Conservation (phyloP, 2,888 invertebrate species). For the Tuta absoluta region DNA sequence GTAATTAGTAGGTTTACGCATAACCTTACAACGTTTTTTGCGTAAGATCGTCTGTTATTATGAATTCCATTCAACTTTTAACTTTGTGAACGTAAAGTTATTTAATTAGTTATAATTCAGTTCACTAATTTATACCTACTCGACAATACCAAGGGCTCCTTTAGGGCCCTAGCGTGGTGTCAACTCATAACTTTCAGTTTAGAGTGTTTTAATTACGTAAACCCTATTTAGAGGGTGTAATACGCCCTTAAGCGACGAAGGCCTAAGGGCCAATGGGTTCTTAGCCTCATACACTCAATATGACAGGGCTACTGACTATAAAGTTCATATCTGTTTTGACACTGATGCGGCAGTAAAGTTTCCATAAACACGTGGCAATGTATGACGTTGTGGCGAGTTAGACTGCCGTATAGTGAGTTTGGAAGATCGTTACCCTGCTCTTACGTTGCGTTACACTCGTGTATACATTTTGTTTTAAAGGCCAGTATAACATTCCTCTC, state of each 20-base stretch:
- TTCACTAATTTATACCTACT: slow-evolving; percentile 15
- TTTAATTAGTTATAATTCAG: not conserved
- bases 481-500: slow-evolving; percentile 56
- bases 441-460: slow-evolving; percentile 50
- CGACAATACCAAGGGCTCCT: slow-evolving; percentile 46
- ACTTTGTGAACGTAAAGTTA: not conserved
- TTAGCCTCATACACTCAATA: not conserved
- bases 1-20: no score
- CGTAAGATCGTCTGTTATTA: not conserved
- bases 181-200: slow-evolving; percentile 71
- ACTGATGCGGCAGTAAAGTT: not conserved
- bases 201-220: slow-evolving; percentile 77
- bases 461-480: slow-evolving; percentile 48
- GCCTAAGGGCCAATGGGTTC: slow-evolving; percentile 34
- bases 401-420: not conserved
- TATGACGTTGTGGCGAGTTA: not conserved
- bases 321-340: not conserved
- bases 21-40: no score
- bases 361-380: not conserved
- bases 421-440: slow-evolving; percentile 41
- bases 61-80: not conserved
- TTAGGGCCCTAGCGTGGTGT: slow-evolving; percentile 48
- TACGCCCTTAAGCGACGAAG: slow-evolving; percentile 67
- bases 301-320: not conserved
- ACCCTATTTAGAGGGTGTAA: slow-evolving; percentile 72